These are phyloP conservation scores for Aelia acuminata DNA, from an alignment of 2,888 invertebrate species.

Conservation along the genomic window DNA sequence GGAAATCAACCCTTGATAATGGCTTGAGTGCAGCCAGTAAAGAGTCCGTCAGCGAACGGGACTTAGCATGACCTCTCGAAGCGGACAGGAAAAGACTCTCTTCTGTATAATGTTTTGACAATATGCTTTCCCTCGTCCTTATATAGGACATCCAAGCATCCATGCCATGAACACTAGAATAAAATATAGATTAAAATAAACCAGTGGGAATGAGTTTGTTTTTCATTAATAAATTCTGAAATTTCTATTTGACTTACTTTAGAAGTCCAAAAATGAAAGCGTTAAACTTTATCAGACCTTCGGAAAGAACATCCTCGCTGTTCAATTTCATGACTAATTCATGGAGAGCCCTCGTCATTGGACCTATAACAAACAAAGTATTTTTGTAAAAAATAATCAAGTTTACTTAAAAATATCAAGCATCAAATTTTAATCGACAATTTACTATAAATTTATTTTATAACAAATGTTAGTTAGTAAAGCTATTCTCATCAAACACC, in stretches of 20 bases:
- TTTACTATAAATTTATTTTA: no score
- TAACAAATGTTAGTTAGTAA: no score
- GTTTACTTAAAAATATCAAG: no score
- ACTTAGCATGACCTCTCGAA: constrained; percentile 74
- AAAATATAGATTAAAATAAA: background rate
- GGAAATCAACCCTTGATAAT: constrained; percentile 83
- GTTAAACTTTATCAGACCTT: constrained; percentile 89
- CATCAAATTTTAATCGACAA: no score
- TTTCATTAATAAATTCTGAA: background rate
- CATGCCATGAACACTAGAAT: constrained; percentile 81
- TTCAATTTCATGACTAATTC: constrained; percentile 88
- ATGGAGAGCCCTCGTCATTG: constrained; percentile 85
- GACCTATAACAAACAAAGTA: constrained; percentile 71
- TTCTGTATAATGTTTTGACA: constrained; percentile 84
- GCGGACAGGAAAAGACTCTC: constrained; percentile 80
- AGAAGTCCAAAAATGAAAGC: constrained; percentile 89
- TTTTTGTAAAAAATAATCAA: no score
- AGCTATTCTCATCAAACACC: no score
- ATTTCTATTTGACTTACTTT: constrained; percentile 75
- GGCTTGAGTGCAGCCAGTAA: constrained; percentile 85
- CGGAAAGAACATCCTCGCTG: constrained; percentile 84
- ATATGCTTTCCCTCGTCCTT: constrained; percentile 84
- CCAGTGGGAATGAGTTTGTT: background rate
- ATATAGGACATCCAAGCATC: constrained; percentile 93
- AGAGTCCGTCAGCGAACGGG: constrained; percentile 77